A percentile compares a stretch with the other conserved stretches of the same genome.
These are phyloP conservation scores for Cinclus cinclus DNA, from an alignment of 2,113 vertebrate genomes.

Conservation along the genomic window DNA sequence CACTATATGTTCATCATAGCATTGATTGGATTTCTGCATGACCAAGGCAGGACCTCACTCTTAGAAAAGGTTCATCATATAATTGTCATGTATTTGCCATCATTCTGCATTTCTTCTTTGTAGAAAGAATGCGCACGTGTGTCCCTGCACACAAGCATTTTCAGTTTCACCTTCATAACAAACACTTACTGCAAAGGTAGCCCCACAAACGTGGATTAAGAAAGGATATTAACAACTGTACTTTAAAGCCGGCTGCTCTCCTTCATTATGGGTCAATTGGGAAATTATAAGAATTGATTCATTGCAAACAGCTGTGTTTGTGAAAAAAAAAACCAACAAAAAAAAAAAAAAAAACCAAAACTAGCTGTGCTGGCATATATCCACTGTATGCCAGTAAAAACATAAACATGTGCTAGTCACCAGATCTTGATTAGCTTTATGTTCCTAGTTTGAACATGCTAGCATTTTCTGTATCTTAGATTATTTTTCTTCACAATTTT, in stretches of 20 bases:
- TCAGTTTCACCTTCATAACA: not conserved
- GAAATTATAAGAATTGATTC: constrained; percentile 46
- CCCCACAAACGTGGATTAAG: not conserved
- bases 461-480: not conserved
- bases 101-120: not conserved
- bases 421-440: not conserved
- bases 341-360: not conserved
- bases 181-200: not conserved
- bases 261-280: constrained; percentile 14
- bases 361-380: not conserved
- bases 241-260: not conserved
- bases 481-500: not conserved
- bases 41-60: not conserved
- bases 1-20: not conserved
- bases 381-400: constrained; percentile 1
- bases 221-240: not conserved
- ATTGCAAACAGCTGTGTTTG: constrained; percentile 48
- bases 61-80: not conserved
- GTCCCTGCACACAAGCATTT: not conserved
- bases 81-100: not conserved
- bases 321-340: not conserved
- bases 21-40: not conserved
- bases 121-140: not conserved
- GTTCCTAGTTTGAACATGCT: not conserved
- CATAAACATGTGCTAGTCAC: not conserved